Evolutionary conservation across 2,797 vertebrate species (phyloP).

Genomic region (Furcifer pardalis): DNA sequence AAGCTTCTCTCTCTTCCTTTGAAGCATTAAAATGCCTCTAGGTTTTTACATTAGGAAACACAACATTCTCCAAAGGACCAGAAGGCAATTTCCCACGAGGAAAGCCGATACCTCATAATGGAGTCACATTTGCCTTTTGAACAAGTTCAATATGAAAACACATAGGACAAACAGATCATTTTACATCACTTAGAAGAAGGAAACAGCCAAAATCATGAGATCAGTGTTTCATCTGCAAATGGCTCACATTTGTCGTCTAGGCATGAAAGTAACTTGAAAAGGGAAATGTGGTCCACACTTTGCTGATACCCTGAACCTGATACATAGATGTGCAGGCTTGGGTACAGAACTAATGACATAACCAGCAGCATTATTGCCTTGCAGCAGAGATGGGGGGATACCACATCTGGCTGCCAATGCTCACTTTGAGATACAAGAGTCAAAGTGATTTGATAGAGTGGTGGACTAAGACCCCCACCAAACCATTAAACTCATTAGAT

Average conservation of each 20-base stretch:
- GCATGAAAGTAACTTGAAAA: background rate
- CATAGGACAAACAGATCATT: conserved; percentile 30
- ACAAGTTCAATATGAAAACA: conserved; percentile 50
- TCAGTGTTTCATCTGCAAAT: conserved; percentile 38
- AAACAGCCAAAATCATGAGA: conserved; percentile 33
- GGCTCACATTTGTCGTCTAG: background rate
- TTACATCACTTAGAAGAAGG: conserved; percentile 43
- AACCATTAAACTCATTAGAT: background rate
- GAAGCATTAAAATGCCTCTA: conserved; percentile 66
- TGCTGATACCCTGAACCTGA: background rate
- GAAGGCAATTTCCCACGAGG: conserved; percentile 50
- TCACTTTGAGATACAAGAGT: too few species aligned
- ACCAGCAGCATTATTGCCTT: background rate
- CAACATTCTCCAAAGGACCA: conserved; percentile 59
- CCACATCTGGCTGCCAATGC: background rate
- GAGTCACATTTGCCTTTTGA: conserved; percentile 22
- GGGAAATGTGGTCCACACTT: background rate
- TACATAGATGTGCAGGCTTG: too few species aligned
- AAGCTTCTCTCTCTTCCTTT: conserved; percentile 57
- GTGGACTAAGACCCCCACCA: background rate
- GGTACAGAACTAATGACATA: background rate
- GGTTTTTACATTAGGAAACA: conserved; percentile 65
- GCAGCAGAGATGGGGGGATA: background rate
- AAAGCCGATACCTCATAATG: conserved; percentile 56
- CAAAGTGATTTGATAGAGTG: too few species aligned